Conservation (phyloP, 2,797 vertebrate species). For the Lerista edwardsae region DNA sequence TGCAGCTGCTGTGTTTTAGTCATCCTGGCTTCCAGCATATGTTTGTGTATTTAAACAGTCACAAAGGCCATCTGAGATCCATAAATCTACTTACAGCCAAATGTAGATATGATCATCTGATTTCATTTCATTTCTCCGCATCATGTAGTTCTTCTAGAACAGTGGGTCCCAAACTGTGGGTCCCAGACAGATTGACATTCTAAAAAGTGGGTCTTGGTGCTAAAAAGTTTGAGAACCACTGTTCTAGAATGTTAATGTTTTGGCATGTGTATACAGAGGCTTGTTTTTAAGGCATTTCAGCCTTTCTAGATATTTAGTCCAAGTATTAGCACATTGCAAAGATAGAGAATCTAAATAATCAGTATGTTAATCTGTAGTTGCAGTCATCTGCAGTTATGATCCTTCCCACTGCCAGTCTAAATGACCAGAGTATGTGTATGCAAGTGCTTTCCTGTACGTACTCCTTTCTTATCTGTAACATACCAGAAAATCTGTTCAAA, state of each 20-base stretch:
- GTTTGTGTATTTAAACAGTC: not conserved
- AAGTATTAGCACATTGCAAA: constrained; percentile 6
- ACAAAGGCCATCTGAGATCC: not conserved
- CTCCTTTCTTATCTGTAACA: constrained; percentile 46
- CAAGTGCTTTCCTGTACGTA: not conserved
- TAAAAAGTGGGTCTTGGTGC: too few species aligned
- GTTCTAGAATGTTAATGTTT: not conserved
- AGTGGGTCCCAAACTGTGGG: not conserved
- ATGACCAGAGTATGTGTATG: not conserved
- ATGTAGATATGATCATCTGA: not conserved
- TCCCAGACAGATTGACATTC: too few species aligned
- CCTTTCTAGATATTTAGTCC: constrained; percentile 14
- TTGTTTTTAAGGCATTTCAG: constrained; percentile 4
- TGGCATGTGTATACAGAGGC: not conserved
- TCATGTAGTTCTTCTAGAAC: not conserved
- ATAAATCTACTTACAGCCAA: not conserved
- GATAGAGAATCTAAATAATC: constrained; percentile 5
- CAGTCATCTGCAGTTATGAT: not conserved
- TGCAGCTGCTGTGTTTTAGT: not conserved
- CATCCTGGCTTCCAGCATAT: not conserved
- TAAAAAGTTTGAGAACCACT: too few species aligned
- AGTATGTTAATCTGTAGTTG: not conserved
- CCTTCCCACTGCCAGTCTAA: constrained; percentile 22
- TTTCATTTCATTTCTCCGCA: not conserved
- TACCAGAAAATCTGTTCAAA: constrained; percentile 50